A percentile compares a stretch with the other conserved stretches of the same genome.
Evolutionary conservation across 2,797 vertebrate species (phyloP).

Genomic region (Eulemur albifrons): DNA sequence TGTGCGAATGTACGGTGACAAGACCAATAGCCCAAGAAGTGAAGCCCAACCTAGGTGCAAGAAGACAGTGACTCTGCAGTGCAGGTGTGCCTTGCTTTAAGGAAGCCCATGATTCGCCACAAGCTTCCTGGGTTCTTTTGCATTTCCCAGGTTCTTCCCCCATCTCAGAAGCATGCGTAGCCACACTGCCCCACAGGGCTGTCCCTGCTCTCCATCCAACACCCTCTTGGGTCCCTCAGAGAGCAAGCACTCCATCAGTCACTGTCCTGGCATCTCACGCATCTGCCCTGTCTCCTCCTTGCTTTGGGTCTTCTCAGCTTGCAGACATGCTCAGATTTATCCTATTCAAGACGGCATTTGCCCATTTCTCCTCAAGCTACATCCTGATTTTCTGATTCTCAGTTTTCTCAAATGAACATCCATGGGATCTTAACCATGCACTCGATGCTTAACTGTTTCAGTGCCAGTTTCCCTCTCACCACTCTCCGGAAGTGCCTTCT

Average conservation of each 20-base stretch:
- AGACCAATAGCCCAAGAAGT: neutral
- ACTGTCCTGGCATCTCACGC: neutral
- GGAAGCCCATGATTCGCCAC: neutral
- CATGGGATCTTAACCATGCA: neutral
- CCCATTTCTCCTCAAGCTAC: neutral
- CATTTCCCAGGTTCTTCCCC: neutral
- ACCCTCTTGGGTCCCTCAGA: neutral
- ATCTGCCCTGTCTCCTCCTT: neutral
- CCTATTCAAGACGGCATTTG: neutral
- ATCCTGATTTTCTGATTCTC: neutral
- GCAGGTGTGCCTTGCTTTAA: neutral
- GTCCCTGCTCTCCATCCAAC: neutral
- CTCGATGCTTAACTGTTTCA: neutral
- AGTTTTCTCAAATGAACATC: neutral
- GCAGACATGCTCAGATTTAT: neutral
- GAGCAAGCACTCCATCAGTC: neutral
- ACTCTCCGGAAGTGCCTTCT: neutral
- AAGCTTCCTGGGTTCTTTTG: neutral
- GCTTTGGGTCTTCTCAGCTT: neutral
- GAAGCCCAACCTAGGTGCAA: neutral
- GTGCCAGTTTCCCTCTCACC: neutral
- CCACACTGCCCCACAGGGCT: neutral
- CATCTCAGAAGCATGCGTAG: no score
- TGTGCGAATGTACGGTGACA: neutral
- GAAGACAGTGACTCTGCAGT: neutral